Evolutionary conservation across 2,113 vertebrate species (phyloP), one percentile per base, ranked within the genome.

Genomic region (Centropus unirufus): DNA sequence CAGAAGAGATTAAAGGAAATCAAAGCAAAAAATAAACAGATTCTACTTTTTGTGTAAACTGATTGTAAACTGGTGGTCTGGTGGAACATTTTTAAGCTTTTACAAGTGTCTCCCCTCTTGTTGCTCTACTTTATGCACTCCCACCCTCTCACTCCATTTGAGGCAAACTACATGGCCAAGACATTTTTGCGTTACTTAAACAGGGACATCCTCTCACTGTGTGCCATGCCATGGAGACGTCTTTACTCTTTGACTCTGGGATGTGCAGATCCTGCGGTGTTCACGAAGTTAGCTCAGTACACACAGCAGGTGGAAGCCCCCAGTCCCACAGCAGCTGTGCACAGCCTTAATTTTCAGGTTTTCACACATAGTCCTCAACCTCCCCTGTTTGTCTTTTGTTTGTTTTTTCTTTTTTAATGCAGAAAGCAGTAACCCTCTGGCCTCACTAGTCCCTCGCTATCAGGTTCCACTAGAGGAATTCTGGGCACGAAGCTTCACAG

Each of bases 381-480:
- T 95, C 80, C 81, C 54, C 46, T 72, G 66, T 47, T 57, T 83
- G 49, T 34, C 9, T 9, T 5, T 12, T 57, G 42, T 34, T n/a
- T 46, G 11, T 16, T 40, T 40, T 57, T 42, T 40, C 76, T 83
- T 90, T 91, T 92, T 73, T 11, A 78, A 84, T 86, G 69, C 13
- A 57, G 95, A 95, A 96, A 97, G 90, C n/a, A 83, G 26, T 72
- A 95, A 88, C 70, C 54, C 87, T 72, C 78, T 88, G 93, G 90
- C 90, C 72, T 6, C 4, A 26, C 26, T 49, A 86, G 85, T 22
- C 69, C 72, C 64, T 40, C 0, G 14, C 93, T 75, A 85, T 96
- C 96, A 81, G 94, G 94, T 94, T 95, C 80, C 83, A 77, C 11
- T 1, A 1, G 89, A 95, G 97, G 98, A 99, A 99, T 99, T 98